A percentile compares a stretch with the other conserved stretches of the same genome.
Evolutionary conservation across 2,797 vertebrate species (phyloP).

Genomic region (Rhinophrynus dorsalis): DNA sequence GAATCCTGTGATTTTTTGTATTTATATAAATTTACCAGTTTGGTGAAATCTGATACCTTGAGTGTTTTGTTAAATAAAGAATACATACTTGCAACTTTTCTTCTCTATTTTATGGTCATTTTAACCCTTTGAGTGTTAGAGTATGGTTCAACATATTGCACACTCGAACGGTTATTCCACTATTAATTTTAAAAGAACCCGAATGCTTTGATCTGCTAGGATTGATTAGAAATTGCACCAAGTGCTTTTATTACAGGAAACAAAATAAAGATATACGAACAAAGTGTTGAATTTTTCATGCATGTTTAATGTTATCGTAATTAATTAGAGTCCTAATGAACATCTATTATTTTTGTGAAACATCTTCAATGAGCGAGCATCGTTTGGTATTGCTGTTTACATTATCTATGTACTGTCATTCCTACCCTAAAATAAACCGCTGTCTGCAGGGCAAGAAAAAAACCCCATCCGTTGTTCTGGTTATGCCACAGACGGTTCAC

Average conservation of each 20-base stretch:
- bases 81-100: too few species aligned
- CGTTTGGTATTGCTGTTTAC: neutral
- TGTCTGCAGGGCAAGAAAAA: neutral
- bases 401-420: conserved; percentile 17
- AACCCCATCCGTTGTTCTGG: neutral
- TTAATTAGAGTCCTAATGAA: conserved; percentile 24
- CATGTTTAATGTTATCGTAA: neutral
- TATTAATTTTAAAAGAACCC: too few species aligned
- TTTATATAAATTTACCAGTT: too few species aligned
- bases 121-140: too few species aligned
- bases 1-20: too few species aligned
- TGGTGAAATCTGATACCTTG: too few species aligned
- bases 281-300: neutral
- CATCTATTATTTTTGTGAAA: neutral
- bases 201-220: neutral
- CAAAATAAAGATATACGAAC: neutral
- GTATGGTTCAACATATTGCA: too few species aligned
- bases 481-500: conserved; percentile 18
- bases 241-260: neutral
- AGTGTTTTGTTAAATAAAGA: too few species aligned
- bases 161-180: too few species aligned
- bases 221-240: neutral
- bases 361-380: neutral
- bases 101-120: too few species aligned
- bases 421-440: neutral